phyloP scores from a whole-genome alignment of 2,888 invertebrate species.

The Amiota minor region DNA sequence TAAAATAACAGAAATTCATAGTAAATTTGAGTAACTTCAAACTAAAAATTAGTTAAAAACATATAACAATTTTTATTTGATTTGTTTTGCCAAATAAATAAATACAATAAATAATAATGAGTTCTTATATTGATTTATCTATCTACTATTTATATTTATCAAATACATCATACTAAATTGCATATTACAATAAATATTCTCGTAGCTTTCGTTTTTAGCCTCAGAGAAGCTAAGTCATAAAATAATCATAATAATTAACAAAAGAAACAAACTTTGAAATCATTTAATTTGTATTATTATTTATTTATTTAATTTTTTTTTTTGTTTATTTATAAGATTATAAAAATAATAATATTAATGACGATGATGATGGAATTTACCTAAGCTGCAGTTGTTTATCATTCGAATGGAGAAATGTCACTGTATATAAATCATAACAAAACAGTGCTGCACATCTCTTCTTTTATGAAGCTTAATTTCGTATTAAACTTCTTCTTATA shows the following conservation, averaged over 20 bases:
- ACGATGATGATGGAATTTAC: neutral
- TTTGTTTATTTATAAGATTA: too few species aligned
- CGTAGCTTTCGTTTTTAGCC: too few species aligned
- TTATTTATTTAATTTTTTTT: neutral
- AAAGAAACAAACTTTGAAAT: neutral
- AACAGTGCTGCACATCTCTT: neutral
- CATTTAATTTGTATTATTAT: neutral
- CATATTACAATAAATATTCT: too few species aligned
- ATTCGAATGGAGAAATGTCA: neutral
- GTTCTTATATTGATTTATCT: too few species aligned
- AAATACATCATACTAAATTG: too few species aligned
- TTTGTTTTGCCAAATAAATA: too few species aligned
- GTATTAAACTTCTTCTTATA: neutral
- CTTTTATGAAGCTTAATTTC: neutral
- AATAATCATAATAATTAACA: neutral
- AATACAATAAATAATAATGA: too few species aligned
- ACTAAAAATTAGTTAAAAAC: too few species aligned
- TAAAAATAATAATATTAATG: neutral
- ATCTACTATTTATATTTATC: too few species aligned
- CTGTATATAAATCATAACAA: constrained; percentile 2
- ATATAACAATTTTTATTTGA: too few species aligned
- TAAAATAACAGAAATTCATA: too few species aligned
- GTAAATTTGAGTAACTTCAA: too few species aligned
- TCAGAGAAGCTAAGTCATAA: neutral
- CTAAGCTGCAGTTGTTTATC: neutral